phyloP scores from a whole-genome alignment of 2,797 vertebrate genomes.

The Argya squamiceps region DNA sequence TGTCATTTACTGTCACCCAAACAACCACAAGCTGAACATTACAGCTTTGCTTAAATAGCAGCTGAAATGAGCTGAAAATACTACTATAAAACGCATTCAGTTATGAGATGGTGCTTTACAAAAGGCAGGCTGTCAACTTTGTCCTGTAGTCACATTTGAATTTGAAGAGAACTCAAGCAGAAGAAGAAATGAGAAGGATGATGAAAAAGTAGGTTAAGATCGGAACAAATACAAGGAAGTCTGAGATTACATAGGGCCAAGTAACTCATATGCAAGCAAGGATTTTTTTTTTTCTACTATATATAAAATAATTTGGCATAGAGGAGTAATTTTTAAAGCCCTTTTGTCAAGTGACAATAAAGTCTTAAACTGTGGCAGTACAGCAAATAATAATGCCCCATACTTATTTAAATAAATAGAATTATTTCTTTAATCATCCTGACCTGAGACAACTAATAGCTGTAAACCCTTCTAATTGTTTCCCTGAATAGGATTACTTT shows the following conservation, averaged over 20 bases:
- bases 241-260: neutral
- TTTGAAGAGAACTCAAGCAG: neutral
- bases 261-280: neutral
- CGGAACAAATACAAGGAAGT: neutral
- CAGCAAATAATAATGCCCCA: neutral
- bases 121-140: neutral
- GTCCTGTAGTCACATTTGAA: neutral
- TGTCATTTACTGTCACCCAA: neutral
- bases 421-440: conserved; percentile 15
- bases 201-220: neutral
- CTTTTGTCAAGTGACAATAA: neutral
- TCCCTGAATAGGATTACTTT: conserved; percentile 46
- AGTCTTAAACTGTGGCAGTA: neutral
- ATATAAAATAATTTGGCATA: neutral
- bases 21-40: neutral
- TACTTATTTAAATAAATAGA: conserved; percentile 31
- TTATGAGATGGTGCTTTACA: neutral
- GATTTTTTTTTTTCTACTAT: neutral
- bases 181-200: neutral
- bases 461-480: conserved; percentile 55
- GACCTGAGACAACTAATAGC: conserved; percentile 25
- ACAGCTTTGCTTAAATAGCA: neutral
- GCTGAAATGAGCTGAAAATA: neutral
- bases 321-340: neutral
- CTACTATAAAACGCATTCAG: neutral